Evolutionary conservation across 2,797 vertebrate species (phyloP).

Genomic region (Sebastolobus alascanus): DNA sequence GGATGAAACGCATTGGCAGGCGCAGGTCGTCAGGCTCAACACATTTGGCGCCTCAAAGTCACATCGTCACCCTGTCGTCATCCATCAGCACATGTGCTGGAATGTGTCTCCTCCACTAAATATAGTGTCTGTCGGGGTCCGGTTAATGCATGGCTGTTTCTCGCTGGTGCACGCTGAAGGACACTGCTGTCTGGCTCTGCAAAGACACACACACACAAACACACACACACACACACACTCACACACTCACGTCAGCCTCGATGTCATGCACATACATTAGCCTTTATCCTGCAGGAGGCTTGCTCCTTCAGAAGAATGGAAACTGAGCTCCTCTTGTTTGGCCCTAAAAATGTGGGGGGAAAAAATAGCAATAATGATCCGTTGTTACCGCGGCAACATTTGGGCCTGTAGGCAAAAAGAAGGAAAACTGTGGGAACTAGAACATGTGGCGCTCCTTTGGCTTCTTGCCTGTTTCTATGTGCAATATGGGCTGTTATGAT

Average conservation of each 20-base stretch:
- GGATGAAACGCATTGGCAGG: slow-evolving; percentile 68
- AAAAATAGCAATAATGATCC: slow-evolving; percentile 38
- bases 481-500: slow-evolving; percentile 42
- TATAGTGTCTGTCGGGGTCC: slow-evolving; percentile 75
- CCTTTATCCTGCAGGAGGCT: slow-evolving; percentile 36
- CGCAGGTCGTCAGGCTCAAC: slow-evolving; percentile 70
- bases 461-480: slow-evolving; percentile 64
- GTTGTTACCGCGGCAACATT: slow-evolving; percentile 26
- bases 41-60: slow-evolving; percentile 80
- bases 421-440: slow-evolving; percentile 60
- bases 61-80: slow-evolving; percentile 82
- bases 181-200: slow-evolving; percentile 59
- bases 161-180: slow-evolving; percentile 67
- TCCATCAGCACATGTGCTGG: slow-evolving; percentile 81
- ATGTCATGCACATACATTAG: slow-evolving; percentile 58
- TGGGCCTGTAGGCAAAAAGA: slow-evolving; percentile 18
- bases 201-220: slow-evolving; percentile 32
- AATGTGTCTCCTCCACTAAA: slow-evolving; percentile 79
- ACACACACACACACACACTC: not conserved
- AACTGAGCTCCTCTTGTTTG: slow-evolving; percentile 34
- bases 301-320: slow-evolving; percentile 14
- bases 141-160: slow-evolving; percentile 71
- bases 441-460: slow-evolving; percentile 51
- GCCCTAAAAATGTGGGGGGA: slow-evolving; percentile 36
- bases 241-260: slow-evolving; percentile 18